phyloP scores from a whole-genome alignment of 1,140 invertebrate species.

The Solenopsis fugax region DNA sequence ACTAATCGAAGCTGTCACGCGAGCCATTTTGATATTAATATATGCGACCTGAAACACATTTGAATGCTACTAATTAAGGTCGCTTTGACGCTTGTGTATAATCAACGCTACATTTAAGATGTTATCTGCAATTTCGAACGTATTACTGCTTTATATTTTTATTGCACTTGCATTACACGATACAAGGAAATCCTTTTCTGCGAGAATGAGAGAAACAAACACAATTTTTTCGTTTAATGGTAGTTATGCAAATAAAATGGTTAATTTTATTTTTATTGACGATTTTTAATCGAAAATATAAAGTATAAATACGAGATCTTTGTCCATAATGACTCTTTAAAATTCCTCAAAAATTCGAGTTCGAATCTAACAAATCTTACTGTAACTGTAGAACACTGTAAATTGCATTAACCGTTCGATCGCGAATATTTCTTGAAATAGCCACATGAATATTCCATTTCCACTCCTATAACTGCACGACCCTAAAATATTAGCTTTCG shows the following conservation, averaged over 20 bases:
- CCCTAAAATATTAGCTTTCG: constrained; percentile 19
- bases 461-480: neutral
- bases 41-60: constrained; percentile 60
- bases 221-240: neutral
- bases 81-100: constrained; percentile 39
- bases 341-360: neutral
- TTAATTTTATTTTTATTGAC: neutral
- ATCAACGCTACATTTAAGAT: constrained; percentile 20
- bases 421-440: neutral
- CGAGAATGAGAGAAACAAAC: neutral
- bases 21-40: constrained; percentile 62
- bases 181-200: neutral
- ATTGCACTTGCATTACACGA: neutral
- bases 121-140: neutral
- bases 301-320: neutral
- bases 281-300: neutral
- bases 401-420: neutral
- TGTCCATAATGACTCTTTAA: neutral
- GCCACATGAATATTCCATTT: neutral
- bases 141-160: constrained; percentile 27
- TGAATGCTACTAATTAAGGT: constrained; percentile 56
- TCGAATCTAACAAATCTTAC: neutral
- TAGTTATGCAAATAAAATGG: neutral
- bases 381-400: neutral
- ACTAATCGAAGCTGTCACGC: constrained; percentile 63